Conservation (phyloP, 1,140 invertebrate species). For the Heliothis subflexa region DNA sequence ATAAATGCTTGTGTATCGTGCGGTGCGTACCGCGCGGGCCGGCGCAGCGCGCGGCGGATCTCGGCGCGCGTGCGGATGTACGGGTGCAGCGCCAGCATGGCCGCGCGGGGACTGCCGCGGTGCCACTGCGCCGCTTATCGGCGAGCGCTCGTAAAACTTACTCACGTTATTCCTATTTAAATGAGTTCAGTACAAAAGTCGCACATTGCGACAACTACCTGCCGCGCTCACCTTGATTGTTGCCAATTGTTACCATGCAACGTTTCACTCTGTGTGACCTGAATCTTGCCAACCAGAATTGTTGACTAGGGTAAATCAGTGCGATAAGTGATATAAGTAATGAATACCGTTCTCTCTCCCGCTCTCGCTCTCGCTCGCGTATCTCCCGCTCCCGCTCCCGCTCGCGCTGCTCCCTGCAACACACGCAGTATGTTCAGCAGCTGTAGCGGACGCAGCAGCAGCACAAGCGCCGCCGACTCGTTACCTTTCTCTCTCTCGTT, state of each 20-base stretch:
- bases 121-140: slow-evolving; percentile 55
- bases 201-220: neutral
- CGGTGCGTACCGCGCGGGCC: neutral
- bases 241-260: neutral
- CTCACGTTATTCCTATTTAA: neutral
- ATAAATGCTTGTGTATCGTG: no score
- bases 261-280: neutral
- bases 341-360: slow-evolving; percentile 74
- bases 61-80: slow-evolving; percentile 70
- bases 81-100: slow-evolving; percentile 56
- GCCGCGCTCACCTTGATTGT: neutral
- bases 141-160: neutral
- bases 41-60: slow-evolving; percentile 46
- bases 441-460: no score
- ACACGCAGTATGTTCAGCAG: neutral
- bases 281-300: neutral
- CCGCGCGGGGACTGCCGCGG: slow-evolving; percentile 53
- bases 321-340: neutral
- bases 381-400: slow-evolving; percentile 72
- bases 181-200: neutral
- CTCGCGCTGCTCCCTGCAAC: slow-evolving; percentile 66
- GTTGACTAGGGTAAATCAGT: neutral
- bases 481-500: slow-evolving; percentile 69
- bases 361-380: slow-evolving; percentile 79
- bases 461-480: neutral